Conservation (phyloP, 2,797 vertebrate genomes). For the Pangasius macronema region DNA sequence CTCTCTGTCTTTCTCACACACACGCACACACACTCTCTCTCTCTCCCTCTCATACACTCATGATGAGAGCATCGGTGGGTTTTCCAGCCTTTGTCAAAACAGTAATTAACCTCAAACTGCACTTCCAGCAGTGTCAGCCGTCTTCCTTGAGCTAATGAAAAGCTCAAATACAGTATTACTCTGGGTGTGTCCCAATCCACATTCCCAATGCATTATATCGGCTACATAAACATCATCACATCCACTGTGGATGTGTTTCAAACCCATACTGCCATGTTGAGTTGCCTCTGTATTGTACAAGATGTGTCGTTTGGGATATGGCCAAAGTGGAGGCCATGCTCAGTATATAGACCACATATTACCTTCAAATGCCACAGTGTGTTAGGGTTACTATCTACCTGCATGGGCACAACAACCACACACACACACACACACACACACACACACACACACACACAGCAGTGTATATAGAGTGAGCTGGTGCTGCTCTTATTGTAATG, state of each 20-base stretch:
- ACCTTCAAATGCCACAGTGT: background rate
- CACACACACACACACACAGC: slow-evolving; percentile 5
- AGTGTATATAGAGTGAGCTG: background rate
- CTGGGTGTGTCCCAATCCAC: background rate
- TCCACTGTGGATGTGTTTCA: background rate
- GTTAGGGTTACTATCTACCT: background rate
- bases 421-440: slow-evolving; percentile 10
- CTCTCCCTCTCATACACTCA: background rate
- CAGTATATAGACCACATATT: background rate
- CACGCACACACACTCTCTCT: slow-evolving; percentile 6
- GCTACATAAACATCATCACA: background rate
- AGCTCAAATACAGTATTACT: slow-evolving; percentile 13
- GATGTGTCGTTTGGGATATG: too few species aligned
- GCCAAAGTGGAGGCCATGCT: too few species aligned
- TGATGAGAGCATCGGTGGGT: slow-evolving; percentile 7
- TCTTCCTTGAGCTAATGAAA: slow-evolving; percentile 21
- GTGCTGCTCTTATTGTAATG: slow-evolving; percentile 2
- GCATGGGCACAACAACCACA: background rate
- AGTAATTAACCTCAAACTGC: slow-evolving; percentile 47
- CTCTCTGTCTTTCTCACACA: slow-evolving; percentile 17
- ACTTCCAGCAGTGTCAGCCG: slow-evolving; percentile 26
- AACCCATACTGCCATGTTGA: background rate
- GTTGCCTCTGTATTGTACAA: background rate
- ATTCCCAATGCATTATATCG: background rate
- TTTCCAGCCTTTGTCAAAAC: slow-evolving; percentile 38